Base-by-base conservation (phyloP, 2,888 invertebrate genomes). In the Pseudeuparius sepicola region DNA sequence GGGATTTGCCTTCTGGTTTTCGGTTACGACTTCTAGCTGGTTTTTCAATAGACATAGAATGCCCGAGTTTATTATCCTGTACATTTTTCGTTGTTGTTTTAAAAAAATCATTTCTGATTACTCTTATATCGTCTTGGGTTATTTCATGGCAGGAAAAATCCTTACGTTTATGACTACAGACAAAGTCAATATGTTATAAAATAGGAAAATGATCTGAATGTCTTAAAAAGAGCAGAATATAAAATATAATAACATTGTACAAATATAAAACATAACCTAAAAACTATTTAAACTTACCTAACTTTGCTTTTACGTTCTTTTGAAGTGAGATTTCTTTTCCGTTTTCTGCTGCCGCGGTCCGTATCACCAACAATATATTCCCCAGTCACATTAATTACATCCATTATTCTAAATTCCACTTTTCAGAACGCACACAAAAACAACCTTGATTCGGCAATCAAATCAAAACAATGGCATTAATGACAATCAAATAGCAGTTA, bases 161-260 rank as follows among this genome's bases (percentile, higher is more conserved):
- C 34, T 34, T 34, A 28, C 34, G 34, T 28, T 34, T 34, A 28
- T 34, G 28, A 16, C 12, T 28, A 28, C 34, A 34, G 26, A 18
- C 17, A 34, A 34, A 34, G 10, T 34, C 34, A 34, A 34, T 10
- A 34, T 34, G 27, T 34, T 28, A 16, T 23, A 34, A 34, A 34
- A 17, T 34, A 16, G 15, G 26, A 34, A 16, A 26, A 34, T 28
- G 26, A 26, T 26, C 26, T 26, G 26, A 26, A 26, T 26, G 26
- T n/a, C 26, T 26, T 10, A 3, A 26, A 26, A 26, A 26, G 14
- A 26, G 13, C 14, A 26, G n/a, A n/a, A n/a, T n/a, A n/a, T n/a
- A 14, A 26, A 10, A 13, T 6, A 26, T 10, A 10, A 26, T 10
- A 10, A n/a, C 26, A 26, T 26, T 9, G 14, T 26, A 10, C n/a